Conservation (phyloP, 2,888 invertebrate genomes). For the Strigamia crassipes region DNA sequence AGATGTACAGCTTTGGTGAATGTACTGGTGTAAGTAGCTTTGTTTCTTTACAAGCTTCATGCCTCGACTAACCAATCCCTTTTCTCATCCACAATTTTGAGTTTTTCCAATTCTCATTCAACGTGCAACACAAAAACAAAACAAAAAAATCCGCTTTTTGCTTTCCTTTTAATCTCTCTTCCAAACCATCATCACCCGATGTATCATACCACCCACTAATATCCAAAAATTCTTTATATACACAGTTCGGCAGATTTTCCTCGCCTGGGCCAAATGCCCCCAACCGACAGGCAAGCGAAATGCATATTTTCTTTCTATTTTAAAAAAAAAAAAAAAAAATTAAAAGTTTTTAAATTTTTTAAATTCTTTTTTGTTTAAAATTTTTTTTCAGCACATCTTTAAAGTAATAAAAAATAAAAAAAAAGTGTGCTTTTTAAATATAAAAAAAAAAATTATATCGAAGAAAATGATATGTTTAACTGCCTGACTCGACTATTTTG, state of each 20-base stretch:
- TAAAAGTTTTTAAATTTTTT: too few species aligned
- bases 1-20: conserved; percentile 5
- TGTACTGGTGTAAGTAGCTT: background rate
- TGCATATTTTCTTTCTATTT: too few species aligned
- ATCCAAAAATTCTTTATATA: conserved; percentile 6
- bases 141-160: too few species aligned
- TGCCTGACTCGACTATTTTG: conserved; percentile 1
- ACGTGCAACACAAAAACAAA: too few species aligned
- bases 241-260: background rate
- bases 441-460: background rate
- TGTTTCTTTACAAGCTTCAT: too few species aligned
- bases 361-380: too few species aligned
- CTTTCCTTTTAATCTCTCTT: background rate
- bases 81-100: too few species aligned
- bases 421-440: background rate
- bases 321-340: too few species aligned
- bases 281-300: conserved; percentile 8
- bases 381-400: background rate
- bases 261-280: conserved; percentile 13
- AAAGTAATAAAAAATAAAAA: background rate
- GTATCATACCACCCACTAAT: background rate
- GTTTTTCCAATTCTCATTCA: background rate
- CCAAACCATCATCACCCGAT: background rate
- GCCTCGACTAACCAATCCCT: too few species aligned
- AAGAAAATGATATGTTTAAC: background rate